A percentile compares a stretch with the other conserved stretches of the same genome.
phyloP scores from a whole-genome alignment of 2,113 vertebrate genomes.

The Gasterosteus aculeatus region DNA sequence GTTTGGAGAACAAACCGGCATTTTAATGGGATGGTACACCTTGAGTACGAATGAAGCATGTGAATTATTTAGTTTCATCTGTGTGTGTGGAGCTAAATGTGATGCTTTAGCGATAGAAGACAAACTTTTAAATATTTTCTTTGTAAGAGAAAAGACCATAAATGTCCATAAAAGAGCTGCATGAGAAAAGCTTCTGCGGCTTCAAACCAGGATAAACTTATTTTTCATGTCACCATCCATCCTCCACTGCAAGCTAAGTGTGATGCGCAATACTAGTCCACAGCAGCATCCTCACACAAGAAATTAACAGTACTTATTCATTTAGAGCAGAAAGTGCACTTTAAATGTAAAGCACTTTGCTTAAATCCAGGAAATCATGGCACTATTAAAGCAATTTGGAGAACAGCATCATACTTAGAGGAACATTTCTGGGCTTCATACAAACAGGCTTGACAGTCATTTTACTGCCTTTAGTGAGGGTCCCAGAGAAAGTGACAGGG shows the following conservation, averaged over 20 bases:
- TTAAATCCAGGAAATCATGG: slow-evolving; percentile 37
- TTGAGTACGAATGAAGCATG: slow-evolving; percentile 50
- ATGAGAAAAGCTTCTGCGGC: neutral
- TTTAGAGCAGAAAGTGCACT: slow-evolving; percentile 29
- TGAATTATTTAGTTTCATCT: slow-evolving; percentile 68
- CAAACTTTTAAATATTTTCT: slow-evolving; percentile 21
- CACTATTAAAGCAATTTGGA: slow-evolving; percentile 35
- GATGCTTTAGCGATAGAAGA: slow-evolving; percentile 35
- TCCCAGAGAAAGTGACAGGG: slow-evolving; percentile 11
- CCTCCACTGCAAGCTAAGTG: neutral
- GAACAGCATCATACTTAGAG: slow-evolving; percentile 31
- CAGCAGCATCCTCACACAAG: neutral
- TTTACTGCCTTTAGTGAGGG: slow-evolving; percentile 22
- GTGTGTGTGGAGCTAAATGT: slow-evolving; percentile 38
- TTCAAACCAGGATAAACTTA: slow-evolving; percentile 2
- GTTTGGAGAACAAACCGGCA: slow-evolving; percentile 48
- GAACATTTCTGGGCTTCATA: slow-evolving; percentile 44
- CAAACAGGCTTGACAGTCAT: slow-evolving; percentile 35
- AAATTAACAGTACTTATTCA: slow-evolving; percentile 44
- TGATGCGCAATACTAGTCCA: slow-evolving; percentile 10
- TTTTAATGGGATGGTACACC: slow-evolving; percentile 56
- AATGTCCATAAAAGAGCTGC: slow-evolving; percentile 10
- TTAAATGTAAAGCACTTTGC: slow-evolving; percentile 47
- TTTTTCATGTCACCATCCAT: slow-evolving; percentile 12
- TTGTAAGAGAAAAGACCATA: slow-evolving; percentile 12